These are phyloP conservation scores for Meleagris gallopavo DNA, from an alignment of 2,113 vertebrate species.

Conservation along the genomic window DNA sequence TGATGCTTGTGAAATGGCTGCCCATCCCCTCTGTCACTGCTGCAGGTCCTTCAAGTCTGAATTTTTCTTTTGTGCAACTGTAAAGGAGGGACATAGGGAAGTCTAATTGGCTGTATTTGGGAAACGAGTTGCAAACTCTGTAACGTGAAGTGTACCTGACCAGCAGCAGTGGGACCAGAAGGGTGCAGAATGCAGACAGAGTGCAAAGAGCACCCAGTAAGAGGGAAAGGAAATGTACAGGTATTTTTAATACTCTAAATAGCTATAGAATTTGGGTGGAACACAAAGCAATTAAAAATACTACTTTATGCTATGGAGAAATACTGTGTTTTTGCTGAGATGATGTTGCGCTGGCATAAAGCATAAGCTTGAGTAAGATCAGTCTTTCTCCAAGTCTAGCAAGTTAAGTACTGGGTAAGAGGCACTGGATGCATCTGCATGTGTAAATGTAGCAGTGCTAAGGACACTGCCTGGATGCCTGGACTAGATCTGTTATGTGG, in stretches of 20 bases:
- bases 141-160: background rate
- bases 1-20: background rate
- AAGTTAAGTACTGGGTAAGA: background rate
- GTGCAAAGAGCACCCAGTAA: background rate
- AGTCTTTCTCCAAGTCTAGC: background rate
- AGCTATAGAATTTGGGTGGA: background rate
- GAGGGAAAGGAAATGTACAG: background rate
- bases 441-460: background rate
- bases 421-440: background rate
- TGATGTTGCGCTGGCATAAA: background rate
- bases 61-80: background rate
- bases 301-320: background rate
- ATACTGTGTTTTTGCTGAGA: background rate
- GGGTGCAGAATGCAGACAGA: background rate
- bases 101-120: background rate
- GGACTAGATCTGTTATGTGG: background rate
- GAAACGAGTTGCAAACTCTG: background rate
- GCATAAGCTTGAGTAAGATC: background rate
- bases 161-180: background rate
- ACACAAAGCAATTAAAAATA: background rate
- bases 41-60: rapidly evolving
- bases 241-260: background rate
- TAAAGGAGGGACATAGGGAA: background rate
- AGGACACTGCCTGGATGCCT: background rate
- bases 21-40: background rate